Base-by-base conservation (phyloP, 2,113 vertebrate species). In the Pseudonaja textilis region DNA sequence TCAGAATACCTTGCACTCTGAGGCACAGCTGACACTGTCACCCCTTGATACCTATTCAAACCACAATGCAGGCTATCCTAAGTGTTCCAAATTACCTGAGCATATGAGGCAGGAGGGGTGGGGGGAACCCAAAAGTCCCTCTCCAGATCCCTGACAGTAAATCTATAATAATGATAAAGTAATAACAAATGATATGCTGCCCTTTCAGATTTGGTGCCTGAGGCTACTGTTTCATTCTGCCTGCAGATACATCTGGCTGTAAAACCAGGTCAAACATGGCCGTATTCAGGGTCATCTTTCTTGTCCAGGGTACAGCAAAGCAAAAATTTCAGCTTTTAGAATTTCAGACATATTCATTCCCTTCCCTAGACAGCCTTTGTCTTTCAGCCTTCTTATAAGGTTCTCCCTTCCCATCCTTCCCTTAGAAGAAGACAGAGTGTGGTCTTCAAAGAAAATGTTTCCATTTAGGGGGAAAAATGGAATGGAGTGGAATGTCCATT, bases 241-340 rank as follows among this genome's bases (percentile, higher is more conserved):
- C 34, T 81, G 34, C 34, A 81, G 74, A 81, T 81, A 42, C 18
- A 22, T 34, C 34, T 42, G 74, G 74, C 74, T 81, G 34, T 81
- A 81, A 81, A 81, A 81, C 74, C 74, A 81, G 18, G 74, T 34
- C 34, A 81, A 39, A 42, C 1, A 22, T 34, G 3, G 34, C 61
- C 1, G 85, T 92, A 55, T 57, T 57, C 61, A 59, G 91, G 91
- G 88, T 95, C 94, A 95, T 87, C 61, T 55, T 94, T 90, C 69
- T 94, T 90, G 95, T 95, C 91, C 81, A 85, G 85, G 61, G 85
- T 55, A 94, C 39, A 89, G 92, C 91, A 94, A 91, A 64, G 14
- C n/a, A 93, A 7, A 61, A 39, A 64, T 56, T 12, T 69, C 34
- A 1, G 18, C 20, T 42, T 86, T 64, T 64, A 55, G 29, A 55